Percentiles rank a stretch among this genome's conserved stretches.
Conservation (phyloP, 2,888 invertebrate species). For the Drosophila longiperda region DNA sequence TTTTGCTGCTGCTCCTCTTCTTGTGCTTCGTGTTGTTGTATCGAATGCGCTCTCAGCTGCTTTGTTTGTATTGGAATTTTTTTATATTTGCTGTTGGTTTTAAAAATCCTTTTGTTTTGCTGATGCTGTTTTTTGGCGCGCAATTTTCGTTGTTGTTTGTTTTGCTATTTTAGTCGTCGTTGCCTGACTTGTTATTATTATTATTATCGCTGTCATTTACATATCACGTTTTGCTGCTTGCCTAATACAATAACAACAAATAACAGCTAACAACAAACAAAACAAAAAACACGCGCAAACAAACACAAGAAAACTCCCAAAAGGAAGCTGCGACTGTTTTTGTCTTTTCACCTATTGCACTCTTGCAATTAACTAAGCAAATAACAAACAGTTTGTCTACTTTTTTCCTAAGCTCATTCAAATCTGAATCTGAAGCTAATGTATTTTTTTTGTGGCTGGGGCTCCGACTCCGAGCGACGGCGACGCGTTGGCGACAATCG, state of each 20-base stretch:
- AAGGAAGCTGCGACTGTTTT: conserved; percentile 55
- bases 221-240: conserved; percentile 75
- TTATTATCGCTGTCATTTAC: conserved; percentile 62
- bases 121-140: conserved; percentile 67
- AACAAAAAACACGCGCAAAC: conserved; percentile 25
- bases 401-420: conserved; percentile 44
- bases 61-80: conserved; percentile 45
- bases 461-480: conserved; percentile 66
- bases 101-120: conserved; percentile 72
- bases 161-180: conserved; percentile 53
- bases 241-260: conserved; percentile 68
- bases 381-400: conserved; percentile 20
- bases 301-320: conserved; percentile 11
- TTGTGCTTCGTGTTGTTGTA: conserved; percentile 25
- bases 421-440: conserved; percentile 42
- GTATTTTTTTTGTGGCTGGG: conserved; percentile 30
- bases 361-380: conserved; percentile 43
- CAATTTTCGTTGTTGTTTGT: conserved; percentile 53
- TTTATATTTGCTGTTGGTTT: conserved; percentile 37
- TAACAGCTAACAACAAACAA: conserved; percentile 54
- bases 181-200: conserved; percentile 19
- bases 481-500: conserved; percentile 55
- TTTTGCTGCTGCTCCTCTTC: conserved; percentile 43
- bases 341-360: conserved; percentile 17
- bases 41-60: conserved; percentile 60